Percentiles rank a stretch among this genome's conserved stretches.
Evolutionary conservation across 2,113 vertebrate species (phyloP).

Genomic region (Chauna torquata): DNA sequence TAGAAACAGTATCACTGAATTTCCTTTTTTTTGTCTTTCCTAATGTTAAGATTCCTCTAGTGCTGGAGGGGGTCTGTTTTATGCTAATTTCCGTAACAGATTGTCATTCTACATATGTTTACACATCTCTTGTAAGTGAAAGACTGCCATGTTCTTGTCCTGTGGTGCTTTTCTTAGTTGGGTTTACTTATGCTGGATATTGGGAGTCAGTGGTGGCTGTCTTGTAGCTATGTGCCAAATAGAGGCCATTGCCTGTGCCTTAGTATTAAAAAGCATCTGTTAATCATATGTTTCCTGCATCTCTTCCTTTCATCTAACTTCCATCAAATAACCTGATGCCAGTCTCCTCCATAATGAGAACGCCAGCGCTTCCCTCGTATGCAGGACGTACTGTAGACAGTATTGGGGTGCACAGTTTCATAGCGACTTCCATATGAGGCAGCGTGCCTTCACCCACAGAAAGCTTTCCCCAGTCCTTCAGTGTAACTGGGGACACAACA

Average conservation of each 20-base stretch:
- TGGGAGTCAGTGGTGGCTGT: neutral
- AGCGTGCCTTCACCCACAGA: neutral
- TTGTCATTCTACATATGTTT: neutral
- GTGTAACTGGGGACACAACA: neutral
- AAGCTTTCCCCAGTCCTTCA: neutral
- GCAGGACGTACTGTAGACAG: fast-evolving
- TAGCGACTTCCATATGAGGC: fast-evolving
- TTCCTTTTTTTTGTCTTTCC: neutral
- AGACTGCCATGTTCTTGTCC: neutral
- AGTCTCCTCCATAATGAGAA: neutral
- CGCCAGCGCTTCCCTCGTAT: neutral
- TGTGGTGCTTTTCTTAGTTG: neutral
- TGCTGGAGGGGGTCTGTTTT: neutral
- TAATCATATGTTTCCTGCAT: neutral
- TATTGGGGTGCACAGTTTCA: fast-evolving
- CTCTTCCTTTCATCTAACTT: neutral
- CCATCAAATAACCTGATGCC: fast-evolving
- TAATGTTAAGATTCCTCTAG: neutral
- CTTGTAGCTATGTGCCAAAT: neutral
- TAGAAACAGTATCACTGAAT: neutral
- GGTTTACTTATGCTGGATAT: neutral
- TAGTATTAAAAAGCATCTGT: neutral
- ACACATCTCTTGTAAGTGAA: fast-evolving
- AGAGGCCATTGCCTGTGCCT: neutral
- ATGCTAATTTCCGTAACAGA: neutral